Conservation (phyloP, 2,113 vertebrate species). For the Ageneiosus marmoratus region DNA sequence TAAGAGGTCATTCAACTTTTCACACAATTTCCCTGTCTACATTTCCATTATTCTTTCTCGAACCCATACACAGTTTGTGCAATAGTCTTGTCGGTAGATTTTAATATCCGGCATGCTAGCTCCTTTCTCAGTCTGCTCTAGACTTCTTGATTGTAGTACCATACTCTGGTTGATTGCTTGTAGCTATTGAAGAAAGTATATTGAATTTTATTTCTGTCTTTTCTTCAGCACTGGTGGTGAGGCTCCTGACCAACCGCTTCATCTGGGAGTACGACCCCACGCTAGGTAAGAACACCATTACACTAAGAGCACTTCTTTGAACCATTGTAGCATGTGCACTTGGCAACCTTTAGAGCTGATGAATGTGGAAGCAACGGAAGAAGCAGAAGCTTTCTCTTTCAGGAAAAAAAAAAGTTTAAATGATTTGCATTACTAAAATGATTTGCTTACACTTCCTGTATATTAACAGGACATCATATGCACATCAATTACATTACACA, state of each 20-base stretch:
- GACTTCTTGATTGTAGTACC: constrained; percentile 1
- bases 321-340: neutral
- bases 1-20: neutral
- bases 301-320: neutral
- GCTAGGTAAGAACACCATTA: constrained; percentile 78
- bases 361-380: neutral
- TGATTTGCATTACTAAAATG: neutral
- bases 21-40: neutral
- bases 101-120: neutral
- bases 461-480: no score
- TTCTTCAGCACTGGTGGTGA: constrained; percentile 88
- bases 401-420: neutral
- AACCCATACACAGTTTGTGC: neutral
- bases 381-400: neutral
- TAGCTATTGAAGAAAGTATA: constrained; percentile 16
- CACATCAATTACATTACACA: neutral
- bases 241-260: constrained; percentile 94
- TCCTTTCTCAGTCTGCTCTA: neutral
- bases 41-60: neutral
- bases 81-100: neutral
- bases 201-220: constrained; percentile 14
- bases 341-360: constrained; percentile 1
- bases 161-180: neutral
- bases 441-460: neutral
- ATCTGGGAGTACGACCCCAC: constrained; percentile 99